A percentile compares a stretch with the other conserved stretches of the same genome.
Conservation (phyloP, 2,113 vertebrate species). For the Sceloporus tristichus region DNA sequence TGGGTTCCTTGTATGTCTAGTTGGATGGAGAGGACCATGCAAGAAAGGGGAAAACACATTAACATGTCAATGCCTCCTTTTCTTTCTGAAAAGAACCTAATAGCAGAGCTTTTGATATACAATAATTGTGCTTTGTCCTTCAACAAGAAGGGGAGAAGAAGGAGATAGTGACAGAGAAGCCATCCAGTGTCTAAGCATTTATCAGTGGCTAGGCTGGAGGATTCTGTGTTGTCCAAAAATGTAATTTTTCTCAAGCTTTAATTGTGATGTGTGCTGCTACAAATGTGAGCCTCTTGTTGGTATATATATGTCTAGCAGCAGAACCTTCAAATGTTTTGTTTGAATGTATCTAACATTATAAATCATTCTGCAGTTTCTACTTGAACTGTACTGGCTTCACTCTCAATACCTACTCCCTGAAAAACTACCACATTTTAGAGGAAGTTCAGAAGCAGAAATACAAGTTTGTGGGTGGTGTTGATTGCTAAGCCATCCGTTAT, state of each 20-base stretch:
- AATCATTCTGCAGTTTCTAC: background rate
- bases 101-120: background rate
- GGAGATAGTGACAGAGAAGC: background rate
- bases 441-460: background rate
- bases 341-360: background rate
- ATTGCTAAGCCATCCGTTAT: background rate
- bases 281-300: background rate
- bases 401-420: background rate
- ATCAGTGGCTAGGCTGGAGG: background rate
- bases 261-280: background rate
- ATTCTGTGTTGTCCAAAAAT: too few relatives aligned
- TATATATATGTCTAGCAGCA: background rate
- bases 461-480: background rate
- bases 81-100: background rate
- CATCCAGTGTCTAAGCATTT: background rate
- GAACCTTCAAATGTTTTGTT: background rate
- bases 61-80: too few relatives aligned
- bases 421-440: background rate
- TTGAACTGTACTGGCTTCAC: background rate
- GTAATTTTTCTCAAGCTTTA: too few relatives aligned
- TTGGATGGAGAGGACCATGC: background rate
- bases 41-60: background rate
- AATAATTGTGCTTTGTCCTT: background rate
- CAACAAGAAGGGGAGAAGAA: background rate
- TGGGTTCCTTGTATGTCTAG: background rate